Conservation (phyloP, 2,113 vertebrate genomes). For the Bubo bubo region DNA sequence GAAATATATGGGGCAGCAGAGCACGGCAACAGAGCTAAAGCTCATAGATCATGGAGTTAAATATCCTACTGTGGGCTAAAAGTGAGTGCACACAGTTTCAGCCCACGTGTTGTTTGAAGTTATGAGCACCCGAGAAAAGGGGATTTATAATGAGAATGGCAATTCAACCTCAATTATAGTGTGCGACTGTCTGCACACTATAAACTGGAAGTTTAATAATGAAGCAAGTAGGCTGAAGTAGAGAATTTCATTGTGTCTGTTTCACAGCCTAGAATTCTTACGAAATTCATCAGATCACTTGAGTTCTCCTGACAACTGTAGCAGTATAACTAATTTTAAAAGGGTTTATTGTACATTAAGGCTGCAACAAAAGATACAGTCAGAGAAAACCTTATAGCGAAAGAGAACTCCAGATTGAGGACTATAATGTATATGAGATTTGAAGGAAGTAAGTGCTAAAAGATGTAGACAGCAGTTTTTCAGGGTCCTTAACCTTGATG, state of each 20-base stretch:
- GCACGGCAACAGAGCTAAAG: neutral
- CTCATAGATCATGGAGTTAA: constrained; percentile 30
- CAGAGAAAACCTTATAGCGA: constrained; percentile 44
- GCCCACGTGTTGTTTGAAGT: constrained; percentile 45
- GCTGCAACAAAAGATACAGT: constrained; percentile 41
- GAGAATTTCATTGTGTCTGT: constrained; percentile 53
- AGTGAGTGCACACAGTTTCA: neutral
- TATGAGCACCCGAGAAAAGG: constrained; percentile 1
- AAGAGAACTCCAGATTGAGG: constrained; percentile 42
- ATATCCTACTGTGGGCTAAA: constrained; percentile 33
- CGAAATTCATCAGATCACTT: constrained; percentile 45
- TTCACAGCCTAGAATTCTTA: constrained; percentile 40
- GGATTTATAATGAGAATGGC: constrained; percentile 62
- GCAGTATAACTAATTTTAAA: constrained; percentile 60
- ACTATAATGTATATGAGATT: constrained; percentile 61
- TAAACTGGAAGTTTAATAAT: constrained; percentile 62
- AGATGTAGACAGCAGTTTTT: constrained; percentile 72
- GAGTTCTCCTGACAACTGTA: constrained; percentile 59
- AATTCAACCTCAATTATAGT: constrained; percentile 65
- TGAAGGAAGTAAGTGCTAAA: constrained; percentile 69
- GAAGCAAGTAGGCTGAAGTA: constrained; percentile 36
- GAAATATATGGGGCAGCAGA: constrained; percentile 45
- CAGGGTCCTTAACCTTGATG: constrained; percentile 77
- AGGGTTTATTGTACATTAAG: constrained; percentile 57
- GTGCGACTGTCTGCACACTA: constrained; percentile 37